phyloP scores from a whole-genome alignment of 1,140 invertebrate genomes.

The Nixonia krombeini region DNA sequence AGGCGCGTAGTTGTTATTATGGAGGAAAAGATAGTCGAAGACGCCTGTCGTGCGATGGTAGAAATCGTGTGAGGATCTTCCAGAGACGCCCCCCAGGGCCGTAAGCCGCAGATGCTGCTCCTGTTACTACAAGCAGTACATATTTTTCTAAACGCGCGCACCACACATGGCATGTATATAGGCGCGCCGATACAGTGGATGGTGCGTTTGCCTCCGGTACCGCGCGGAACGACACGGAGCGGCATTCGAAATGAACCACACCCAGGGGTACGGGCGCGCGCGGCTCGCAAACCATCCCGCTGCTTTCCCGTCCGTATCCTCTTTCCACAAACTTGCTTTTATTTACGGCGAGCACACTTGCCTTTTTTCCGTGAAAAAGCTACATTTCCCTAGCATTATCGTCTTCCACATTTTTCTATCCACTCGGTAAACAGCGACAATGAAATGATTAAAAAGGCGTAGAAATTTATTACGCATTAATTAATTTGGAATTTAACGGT shows the following conservation, averaged over 20 bases:
- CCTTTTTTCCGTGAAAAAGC: too few species aligned
- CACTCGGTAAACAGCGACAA: too few species aligned
- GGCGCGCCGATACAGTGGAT: conserved; percentile 16
- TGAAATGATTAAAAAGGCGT: too few species aligned
- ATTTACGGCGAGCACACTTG: too few species aligned
- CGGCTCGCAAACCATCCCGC: neutral
- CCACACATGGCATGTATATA: conserved; percentile 14
- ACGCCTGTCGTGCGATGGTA: conserved; percentile 4
- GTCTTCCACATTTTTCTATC: too few species aligned
- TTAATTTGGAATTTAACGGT: too few species aligned
- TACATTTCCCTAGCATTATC: too few species aligned
- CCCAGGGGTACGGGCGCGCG: conserved; percentile 9
- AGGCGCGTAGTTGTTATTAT: too few species aligned
- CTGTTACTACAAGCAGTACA: conserved; percentile 20
- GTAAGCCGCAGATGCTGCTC: conserved; percentile 34
- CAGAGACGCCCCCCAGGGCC: conserved; percentile 18
- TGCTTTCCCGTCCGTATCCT: too few species aligned
- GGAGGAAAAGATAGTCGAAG: conserved; percentile 1
- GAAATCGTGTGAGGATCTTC: conserved; percentile 31
- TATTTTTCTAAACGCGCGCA: conserved; percentile 36
- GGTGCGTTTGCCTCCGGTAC: conserved; percentile 15
- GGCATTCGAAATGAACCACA: conserved; percentile 27
- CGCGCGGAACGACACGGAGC: conserved; percentile 4
- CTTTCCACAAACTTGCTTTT: too few species aligned
- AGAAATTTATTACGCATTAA: too few species aligned